phyloP scores from a whole-genome alignment of 1,140 invertebrate species.

The Zaprionus lachaisei region DNA sequence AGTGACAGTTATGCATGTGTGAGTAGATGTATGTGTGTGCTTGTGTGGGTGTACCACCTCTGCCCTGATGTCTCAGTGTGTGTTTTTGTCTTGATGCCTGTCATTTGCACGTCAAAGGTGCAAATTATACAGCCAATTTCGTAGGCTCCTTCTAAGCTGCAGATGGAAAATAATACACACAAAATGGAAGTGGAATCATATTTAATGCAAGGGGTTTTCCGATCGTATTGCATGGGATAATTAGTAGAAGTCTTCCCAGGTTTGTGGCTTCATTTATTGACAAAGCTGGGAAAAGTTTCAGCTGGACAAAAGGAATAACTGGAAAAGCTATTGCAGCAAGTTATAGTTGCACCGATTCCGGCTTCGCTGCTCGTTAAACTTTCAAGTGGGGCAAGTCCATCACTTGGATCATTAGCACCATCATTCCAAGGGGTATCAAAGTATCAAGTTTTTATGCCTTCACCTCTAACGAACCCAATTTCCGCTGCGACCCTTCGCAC shows the following conservation, averaged over 20 bases:
- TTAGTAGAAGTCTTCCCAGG: neutral
- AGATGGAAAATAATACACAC: neutral
- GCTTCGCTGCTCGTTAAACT: constrained; percentile 3
- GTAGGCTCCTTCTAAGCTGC: constrained; percentile 6
- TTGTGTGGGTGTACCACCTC: too few relatives aligned
- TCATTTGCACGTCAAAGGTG: constrained; percentile 63
- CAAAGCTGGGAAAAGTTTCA: constrained; percentile 30
- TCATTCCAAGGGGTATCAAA: constrained; percentile 29
- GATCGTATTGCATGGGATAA: neutral
- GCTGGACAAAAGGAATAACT: constrained; percentile 10
- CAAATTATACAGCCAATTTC: constrained; percentile 52
- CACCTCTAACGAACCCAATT: constrained; percentile 47
- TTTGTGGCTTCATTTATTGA: constrained; percentile 28
- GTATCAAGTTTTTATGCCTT: constrained; percentile 31
- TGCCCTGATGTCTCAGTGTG: neutral
- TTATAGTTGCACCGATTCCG: neutral
- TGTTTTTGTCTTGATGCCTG: constrained; percentile 37
- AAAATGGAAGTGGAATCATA: neutral
- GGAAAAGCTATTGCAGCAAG: neutral
- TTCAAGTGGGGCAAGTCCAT: constrained; percentile 6
- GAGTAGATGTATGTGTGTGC: neutral
- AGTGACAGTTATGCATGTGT: constrained; percentile 21
- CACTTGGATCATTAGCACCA: constrained; percentile 22
- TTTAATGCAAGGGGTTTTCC: neutral
- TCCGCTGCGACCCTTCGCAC: constrained; percentile 16